These are phyloP conservation scores for Pocillopora damicornis DNA, from an alignment of 64 coral and sea anemone species.

Conservation along the genomic window DNA sequence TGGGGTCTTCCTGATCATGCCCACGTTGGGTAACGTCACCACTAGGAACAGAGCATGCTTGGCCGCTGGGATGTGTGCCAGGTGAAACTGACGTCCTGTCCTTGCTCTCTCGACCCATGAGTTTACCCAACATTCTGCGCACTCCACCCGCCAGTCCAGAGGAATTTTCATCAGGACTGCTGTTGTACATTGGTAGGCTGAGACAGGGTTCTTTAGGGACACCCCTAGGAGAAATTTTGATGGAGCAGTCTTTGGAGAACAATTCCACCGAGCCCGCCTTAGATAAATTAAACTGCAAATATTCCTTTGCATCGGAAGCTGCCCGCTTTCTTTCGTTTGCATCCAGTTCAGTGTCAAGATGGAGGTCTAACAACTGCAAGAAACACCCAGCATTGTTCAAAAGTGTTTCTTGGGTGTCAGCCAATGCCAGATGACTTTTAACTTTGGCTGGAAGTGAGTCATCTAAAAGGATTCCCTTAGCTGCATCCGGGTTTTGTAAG, in stretches of 20 bases:
- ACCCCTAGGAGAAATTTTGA: slow-evolving; percentile 27
- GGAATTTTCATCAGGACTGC: neutral
- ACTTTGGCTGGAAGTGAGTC: slow-evolving; percentile 48
- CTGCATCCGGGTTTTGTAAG: slow-evolving; percentile 53
- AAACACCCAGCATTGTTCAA: slow-evolving; percentile 51
- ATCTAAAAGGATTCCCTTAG: slow-evolving; percentile 20
- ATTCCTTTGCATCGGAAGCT: slow-evolving; percentile 8
- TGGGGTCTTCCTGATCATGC: slow-evolving; percentile 1
- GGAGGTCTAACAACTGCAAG: slow-evolving; percentile 39
- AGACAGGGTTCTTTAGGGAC: slow-evolving; percentile 17
- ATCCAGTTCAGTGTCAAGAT: slow-evolving; percentile 26
- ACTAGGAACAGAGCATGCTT: neutral
- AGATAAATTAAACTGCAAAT: slow-evolving; percentile 26
- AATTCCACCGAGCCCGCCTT: slow-evolving; percentile 30
- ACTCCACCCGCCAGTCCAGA: slow-evolving; percentile 32
- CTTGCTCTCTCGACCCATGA: slow-evolving; percentile 23
- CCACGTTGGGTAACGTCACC: neutral
- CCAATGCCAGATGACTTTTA: slow-evolving; percentile 34
- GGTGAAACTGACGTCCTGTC: slow-evolving; percentile 15
- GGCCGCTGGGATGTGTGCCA: neutral
- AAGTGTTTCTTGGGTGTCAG: slow-evolving; percentile 41
- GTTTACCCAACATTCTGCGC: slow-evolving; percentile 30
- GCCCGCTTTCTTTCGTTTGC: neutral
- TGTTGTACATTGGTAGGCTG: slow-evolving; percentile 24
- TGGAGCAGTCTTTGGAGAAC: slow-evolving; percentile 46